phyloP scores from a whole-genome alignment of 2,888 invertebrate species.

The Eucriotettix oculatus region DNA sequence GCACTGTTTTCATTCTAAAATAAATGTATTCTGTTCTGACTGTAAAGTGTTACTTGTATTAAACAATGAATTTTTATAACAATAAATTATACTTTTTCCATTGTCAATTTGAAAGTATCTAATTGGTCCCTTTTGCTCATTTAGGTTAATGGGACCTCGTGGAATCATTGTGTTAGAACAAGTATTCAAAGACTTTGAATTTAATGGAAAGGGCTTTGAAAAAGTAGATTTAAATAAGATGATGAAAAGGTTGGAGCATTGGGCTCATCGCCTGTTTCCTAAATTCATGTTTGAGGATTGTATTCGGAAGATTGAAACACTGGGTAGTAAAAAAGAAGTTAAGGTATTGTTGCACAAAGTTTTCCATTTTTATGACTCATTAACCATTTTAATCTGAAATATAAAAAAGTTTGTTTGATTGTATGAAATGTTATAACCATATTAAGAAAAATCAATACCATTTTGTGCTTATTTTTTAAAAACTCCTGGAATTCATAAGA shows the following conservation, averaged over 20 bases:
- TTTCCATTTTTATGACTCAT: not conserved
- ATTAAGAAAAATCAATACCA: too few relatives aligned
- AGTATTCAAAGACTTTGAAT: conserved; percentile 65
- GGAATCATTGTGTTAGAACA: conserved; percentile 68
- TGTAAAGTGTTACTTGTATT: too few relatives aligned
- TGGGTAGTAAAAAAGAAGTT: conserved; percentile 67
- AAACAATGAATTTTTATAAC: too few relatives aligned
- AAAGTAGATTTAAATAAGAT: conserved; percentile 63
- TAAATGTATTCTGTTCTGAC: too few relatives aligned
- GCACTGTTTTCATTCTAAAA: too few relatives aligned
- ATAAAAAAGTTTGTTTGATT: too few relatives aligned
- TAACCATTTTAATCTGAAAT: not conserved
- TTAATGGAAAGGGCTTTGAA: conserved; percentile 69
- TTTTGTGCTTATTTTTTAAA: too few relatives aligned
- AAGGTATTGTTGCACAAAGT: conserved; percentile 33
- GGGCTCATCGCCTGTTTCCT: conserved; percentile 86
- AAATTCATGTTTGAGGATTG: conserved; percentile 78
- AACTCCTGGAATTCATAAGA: too few relatives aligned
- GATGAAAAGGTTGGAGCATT: conserved; percentile 73
- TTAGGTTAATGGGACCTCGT: conserved; percentile 49
- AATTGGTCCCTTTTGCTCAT: too few relatives aligned
- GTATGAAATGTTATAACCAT: too few relatives aligned
- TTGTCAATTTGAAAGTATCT: too few relatives aligned
- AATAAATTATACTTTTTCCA: too few relatives aligned
- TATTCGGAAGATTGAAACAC: conserved; percentile 55